Conservation (phyloP, 2,888 invertebrate genomes). For the Pammene fasciana region DNA sequence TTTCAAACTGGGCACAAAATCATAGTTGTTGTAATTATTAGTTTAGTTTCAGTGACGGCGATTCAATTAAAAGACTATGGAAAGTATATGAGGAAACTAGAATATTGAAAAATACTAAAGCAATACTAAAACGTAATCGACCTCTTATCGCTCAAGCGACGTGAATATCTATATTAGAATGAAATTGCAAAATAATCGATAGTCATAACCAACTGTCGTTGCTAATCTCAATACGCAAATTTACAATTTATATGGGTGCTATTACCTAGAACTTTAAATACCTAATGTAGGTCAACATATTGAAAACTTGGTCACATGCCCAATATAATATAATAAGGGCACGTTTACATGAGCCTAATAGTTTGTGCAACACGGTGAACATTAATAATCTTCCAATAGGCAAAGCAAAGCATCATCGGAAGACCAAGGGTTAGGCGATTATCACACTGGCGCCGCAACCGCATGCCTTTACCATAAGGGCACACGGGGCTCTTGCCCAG, state of each 20-base stretch:
- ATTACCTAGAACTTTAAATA: constrained; percentile 4
- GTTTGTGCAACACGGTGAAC: neutral
- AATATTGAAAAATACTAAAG: neutral
- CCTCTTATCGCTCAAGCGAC: constrained; percentile 64
- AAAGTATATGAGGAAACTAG: neutral
- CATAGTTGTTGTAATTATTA: too few relatives aligned
- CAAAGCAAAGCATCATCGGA: too few relatives aligned
- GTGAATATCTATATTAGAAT: constrained; percentile 56
- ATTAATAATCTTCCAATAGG: too few relatives aligned
- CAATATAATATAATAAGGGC: neutral
- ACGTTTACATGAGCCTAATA: neutral
- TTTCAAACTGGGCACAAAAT: too few relatives aligned
- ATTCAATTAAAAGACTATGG: neutral
- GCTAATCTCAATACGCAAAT: constrained; percentile 27
- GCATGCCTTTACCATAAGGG: too few relatives aligned
- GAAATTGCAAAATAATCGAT: constrained; percentile 57
- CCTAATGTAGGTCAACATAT: neutral
- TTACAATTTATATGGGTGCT: constrained; percentile 4
- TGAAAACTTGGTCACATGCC: neutral
- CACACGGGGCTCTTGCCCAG: too few relatives aligned
- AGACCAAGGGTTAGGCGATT: too few relatives aligned
- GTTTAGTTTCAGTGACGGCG: too few relatives aligned
- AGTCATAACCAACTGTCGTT: constrained; percentile 11
- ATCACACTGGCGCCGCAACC: too few relatives aligned
- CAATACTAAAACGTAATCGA: constrained; percentile 55